A percentile compares a stretch with the other conserved stretches of the same genome.
Conservation (phyloP, 2,888 invertebrate species). For the Drosophila nr. perissopoda region DNA sequence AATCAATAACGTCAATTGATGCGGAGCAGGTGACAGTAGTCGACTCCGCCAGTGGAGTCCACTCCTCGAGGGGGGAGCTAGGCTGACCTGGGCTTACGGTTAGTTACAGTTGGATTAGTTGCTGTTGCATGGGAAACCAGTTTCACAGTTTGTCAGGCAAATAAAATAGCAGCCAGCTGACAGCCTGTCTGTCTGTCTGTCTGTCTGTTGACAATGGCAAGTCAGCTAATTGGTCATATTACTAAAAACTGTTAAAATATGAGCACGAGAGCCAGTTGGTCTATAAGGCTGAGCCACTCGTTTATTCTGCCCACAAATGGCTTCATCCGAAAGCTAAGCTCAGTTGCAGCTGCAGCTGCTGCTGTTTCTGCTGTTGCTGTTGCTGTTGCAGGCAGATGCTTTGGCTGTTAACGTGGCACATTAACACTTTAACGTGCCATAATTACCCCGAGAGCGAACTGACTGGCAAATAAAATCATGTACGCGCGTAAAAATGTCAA, state of each 20-base stretch:
- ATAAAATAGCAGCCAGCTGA: constrained; percentile 32
- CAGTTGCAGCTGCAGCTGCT: constrained; percentile 18
- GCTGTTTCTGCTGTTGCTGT: constrained; percentile 16
- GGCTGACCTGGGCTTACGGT: constrained; percentile 61
- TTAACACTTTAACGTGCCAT: constrained; percentile 80
- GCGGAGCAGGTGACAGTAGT: constrained; percentile 67
- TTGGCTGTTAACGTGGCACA: constrained; percentile 73
- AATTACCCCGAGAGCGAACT: constrained; percentile 68
- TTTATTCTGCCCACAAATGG: constrained; percentile 56
- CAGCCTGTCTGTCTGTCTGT: constrained; percentile 19
- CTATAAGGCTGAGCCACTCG: constrained; percentile 20
- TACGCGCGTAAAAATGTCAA: constrained; percentile 80
- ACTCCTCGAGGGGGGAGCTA: constrained; percentile 26
- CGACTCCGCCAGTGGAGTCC: not conserved
- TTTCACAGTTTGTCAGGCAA: constrained; percentile 47
- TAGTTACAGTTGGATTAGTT: constrained; percentile 62
- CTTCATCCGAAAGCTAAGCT: constrained; percentile 56
- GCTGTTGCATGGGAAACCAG: constrained; percentile 45
- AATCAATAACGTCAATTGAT: constrained; percentile 74
- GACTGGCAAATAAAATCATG: constrained; percentile 73
- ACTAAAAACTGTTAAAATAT: constrained; percentile 72
- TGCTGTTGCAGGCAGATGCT: constrained; percentile 7
- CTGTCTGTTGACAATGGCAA: constrained; percentile 49
- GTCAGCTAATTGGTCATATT: constrained; percentile 63
- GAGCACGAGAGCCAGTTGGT: constrained; percentile 43